These are phyloP conservation scores for Melikaiella ostensackeni DNA, from an alignment of 2,888 invertebrate genomes.

Conservation along the genomic window DNA sequence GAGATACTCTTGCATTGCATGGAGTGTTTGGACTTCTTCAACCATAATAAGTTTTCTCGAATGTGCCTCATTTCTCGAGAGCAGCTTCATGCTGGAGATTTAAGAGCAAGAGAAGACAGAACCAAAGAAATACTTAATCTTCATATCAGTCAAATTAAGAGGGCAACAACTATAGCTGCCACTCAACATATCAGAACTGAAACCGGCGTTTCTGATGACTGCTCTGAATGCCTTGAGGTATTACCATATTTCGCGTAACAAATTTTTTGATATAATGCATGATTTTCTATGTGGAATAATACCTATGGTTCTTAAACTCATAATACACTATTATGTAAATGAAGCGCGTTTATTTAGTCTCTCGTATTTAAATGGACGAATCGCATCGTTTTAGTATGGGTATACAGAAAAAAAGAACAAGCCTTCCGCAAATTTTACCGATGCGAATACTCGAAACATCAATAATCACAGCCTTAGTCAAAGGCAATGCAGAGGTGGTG, in stretches of 20 bases:
- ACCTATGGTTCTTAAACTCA: constrained; percentile 51
- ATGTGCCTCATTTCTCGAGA: no score
- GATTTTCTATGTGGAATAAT: constrained; percentile 47
- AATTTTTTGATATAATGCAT: constrained; percentile 47
- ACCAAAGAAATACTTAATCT: constrained; percentile 13
- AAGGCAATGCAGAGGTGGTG: no score
- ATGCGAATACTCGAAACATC: no score
- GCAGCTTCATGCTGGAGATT: no score
- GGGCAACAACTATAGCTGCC: constrained; percentile 13
- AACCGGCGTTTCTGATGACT: constrained; percentile 44
- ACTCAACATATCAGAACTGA: constrained; percentile 16
- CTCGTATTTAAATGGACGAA: constrained; percentile 36
- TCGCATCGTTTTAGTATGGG: constrained; percentile 42
- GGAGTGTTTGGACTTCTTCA: no score
- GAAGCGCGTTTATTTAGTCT: constrained; percentile 32
- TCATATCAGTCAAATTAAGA: constrained; percentile 4
- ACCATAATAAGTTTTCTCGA: no score
- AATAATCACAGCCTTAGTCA: no score
- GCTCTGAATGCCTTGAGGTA: constrained; percentile 41
- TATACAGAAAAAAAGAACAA: constrained; percentile 17
- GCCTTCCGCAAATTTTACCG: no score
- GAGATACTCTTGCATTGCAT: constrained; percentile 27
- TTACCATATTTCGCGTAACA: constrained; percentile 43
- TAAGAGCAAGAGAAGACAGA: no score
- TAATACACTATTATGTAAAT: constrained; percentile 36